Base-by-base conservation (phyloP, 30 jellyfish, hydroid and myxozoan species). In the Cassiopea xamachana region DNA sequence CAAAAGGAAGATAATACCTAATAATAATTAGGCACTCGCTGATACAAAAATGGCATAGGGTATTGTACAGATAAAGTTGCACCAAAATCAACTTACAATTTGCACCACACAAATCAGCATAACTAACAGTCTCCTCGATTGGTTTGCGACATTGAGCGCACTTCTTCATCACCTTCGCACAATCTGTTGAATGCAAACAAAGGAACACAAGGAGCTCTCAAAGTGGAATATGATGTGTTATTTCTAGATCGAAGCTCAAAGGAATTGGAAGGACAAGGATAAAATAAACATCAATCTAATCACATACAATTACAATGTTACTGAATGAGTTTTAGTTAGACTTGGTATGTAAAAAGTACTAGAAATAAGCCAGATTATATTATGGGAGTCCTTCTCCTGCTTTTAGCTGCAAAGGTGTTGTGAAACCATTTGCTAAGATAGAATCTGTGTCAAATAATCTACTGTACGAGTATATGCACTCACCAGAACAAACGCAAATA, bases 61-160 rank as follows among this genome's bases (percentile, higher is more conserved):
- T 17, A 6, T 69, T 17, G 78, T 6, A 5, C 0, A 6, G 16
- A 43, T 69, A 5, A 69, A 14, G 17, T 69, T 43, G 7, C 0
- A 17, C 0, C 46, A 6, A 17, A 6, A 69, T 5, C 15, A 27
- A 43, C 85, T 17, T 58, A 89, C 97, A 89, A 64, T 75, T 78
- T 19, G 64, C 50, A 69, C 93, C 96, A 80, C 94, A 79, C 39
- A 93, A 85, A 4, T 78, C 83, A 48, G 86, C 43, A 74, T 75
- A 89, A 6, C 87, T 75, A 7, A 94, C 90, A 16, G 70, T 90
- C 18, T 85, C 69, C 60, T 89, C 97, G 27, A 94, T 86, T 45
- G 97, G 90, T 70, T 73, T 70, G 48, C 98, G 91, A 61, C 98
- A 94, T 16, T 89, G 96, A 48, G 85, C 97, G 76, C 98, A 94